Conservation (phyloP, 2,113 vertebrate genomes). For the Sorex fumeus region DNA sequence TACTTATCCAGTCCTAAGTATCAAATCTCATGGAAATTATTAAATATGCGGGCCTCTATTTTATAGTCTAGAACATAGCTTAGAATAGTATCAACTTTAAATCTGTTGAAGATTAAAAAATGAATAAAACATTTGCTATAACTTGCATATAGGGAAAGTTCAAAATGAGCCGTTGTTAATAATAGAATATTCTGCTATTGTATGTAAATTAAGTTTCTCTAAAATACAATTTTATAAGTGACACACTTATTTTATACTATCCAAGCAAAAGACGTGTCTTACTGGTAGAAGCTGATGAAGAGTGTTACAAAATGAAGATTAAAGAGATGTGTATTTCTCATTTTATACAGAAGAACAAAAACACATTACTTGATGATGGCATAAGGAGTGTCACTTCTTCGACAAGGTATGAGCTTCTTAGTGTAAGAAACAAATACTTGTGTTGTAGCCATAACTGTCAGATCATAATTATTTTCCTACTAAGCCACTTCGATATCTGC, state of each 20-base stretch:
- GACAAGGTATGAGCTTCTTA: constrained; percentile 60
- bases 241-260: neutral
- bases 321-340: neutral
- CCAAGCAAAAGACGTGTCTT: neutral
- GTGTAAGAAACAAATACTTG: constrained; percentile 56
- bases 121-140: neutral
- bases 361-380: constrained; percentile 4
- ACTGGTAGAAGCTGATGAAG: constrained; percentile 34
- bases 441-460: neutral
- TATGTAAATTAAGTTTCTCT: constrained; percentile 17
- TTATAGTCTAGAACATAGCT: neutral
- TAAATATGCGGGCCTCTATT: neutral
- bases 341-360: constrained; percentile 41
- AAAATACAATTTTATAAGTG: neutral
- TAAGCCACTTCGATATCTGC: constrained; percentile 9
- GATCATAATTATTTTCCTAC: constrained; percentile 45
- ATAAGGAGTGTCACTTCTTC: constrained; percentile 46
- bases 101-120: constrained; percentile 40
- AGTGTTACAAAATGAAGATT: constrained; percentile 59
- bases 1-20: neutral
- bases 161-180: constrained; percentile 33
- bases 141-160: constrained; percentile 31
- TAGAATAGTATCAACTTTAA: neutral
- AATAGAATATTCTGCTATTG: neutral
- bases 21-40: neutral